Conservation (phyloP, 2,113 vertebrate genomes). For the Upupa epops region DNA sequence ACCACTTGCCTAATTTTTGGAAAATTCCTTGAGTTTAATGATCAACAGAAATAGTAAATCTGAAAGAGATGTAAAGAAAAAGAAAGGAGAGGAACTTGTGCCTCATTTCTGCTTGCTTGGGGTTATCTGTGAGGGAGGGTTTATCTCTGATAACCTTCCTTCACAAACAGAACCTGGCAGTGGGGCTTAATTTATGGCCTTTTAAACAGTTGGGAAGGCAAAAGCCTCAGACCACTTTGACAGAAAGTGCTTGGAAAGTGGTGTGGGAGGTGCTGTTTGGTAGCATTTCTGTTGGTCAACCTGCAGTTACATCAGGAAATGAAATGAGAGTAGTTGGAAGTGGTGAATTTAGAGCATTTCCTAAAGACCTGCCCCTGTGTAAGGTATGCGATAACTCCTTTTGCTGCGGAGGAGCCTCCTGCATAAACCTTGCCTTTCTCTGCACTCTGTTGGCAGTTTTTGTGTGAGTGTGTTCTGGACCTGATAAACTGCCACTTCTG, state of each 20-base stretch:
- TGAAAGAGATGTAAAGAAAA: conserved; percentile 28
- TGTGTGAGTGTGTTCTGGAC: not conserved
- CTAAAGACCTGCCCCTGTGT: not conserved
- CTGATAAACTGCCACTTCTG: not conserved
- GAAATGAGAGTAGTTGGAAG: not conserved
- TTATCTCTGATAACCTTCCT: conserved; percentile 59
- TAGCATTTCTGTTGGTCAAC: not conserved
- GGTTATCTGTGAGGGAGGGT: conserved; percentile 55
- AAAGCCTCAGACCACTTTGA: not conserved
- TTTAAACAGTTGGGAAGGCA: not conserved
- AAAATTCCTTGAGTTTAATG: not conserved
- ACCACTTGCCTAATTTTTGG: not conserved
- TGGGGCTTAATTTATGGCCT: conserved; percentile 33
- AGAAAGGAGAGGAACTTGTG: conserved; percentile 26
- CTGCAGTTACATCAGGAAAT: not conserved
- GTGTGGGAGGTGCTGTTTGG: not conserved
- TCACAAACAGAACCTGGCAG: conserved; percentile 34
- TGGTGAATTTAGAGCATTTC: not conserved
- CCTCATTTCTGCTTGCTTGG: not conserved
- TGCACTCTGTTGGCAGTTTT: not conserved
- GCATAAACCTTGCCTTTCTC: not conserved
- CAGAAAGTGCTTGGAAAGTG: not conserved
- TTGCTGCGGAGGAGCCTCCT: not conserved
- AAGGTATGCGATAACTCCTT: not conserved
- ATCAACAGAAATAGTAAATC: not conserved